A percentile compares a stretch with the other conserved stretches of the same genome.
phyloP scores from a whole-genome alignment of 2,888 invertebrate genomes.

The Trichopoda pennipes region DNA sequence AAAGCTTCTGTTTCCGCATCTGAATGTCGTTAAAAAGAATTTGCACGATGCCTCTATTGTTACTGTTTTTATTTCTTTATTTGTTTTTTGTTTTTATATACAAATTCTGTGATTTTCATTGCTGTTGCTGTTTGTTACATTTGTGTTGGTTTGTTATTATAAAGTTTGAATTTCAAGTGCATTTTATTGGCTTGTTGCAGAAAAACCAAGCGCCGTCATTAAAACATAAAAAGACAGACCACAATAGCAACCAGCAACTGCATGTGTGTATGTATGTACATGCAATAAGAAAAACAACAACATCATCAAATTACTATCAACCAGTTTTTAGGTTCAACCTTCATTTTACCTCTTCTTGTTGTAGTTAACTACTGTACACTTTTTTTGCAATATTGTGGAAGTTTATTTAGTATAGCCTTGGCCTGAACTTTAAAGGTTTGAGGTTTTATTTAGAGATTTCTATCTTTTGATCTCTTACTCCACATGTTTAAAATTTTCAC shows the following conservation, averaged over 20 bases:
- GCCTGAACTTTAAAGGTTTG: conserved; percentile 52
- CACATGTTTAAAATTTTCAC: conserved; percentile 73
- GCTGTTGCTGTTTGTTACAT: conserved; percentile 1
- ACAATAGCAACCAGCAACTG: conserved; percentile 38
- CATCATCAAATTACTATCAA: conserved; percentile 64
- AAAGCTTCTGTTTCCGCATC: conserved; percentile 76
- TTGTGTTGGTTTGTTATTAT: conserved; percentile 45
- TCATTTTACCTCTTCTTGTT: conserved; percentile 68
- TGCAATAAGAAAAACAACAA: not conserved
- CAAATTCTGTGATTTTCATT: too few relatives aligned
- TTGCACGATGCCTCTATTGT: conserved; percentile 69
- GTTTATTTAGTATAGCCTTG: conserved; percentile 53
- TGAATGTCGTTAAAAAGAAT: conserved; percentile 69
- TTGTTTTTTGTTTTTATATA: not conserved
- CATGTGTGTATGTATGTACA: too few relatives aligned
- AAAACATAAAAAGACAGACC: conserved; percentile 54
- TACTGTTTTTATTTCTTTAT: conserved; percentile 18
- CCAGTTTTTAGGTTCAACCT: conserved; percentile 78
- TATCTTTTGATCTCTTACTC: conserved; percentile 79
- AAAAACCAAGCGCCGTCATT: conserved; percentile 65
- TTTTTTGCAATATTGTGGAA: conserved; percentile 24
- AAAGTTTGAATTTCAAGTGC: conserved; percentile 77
- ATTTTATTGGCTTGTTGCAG: conserved; percentile 64
- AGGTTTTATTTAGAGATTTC: conserved; percentile 72
- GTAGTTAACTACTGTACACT: conserved; percentile 46